Evolutionary conservation across 2,888 invertebrate genomes (phyloP).

Genomic region (Perizoma affinitatum): DNA sequence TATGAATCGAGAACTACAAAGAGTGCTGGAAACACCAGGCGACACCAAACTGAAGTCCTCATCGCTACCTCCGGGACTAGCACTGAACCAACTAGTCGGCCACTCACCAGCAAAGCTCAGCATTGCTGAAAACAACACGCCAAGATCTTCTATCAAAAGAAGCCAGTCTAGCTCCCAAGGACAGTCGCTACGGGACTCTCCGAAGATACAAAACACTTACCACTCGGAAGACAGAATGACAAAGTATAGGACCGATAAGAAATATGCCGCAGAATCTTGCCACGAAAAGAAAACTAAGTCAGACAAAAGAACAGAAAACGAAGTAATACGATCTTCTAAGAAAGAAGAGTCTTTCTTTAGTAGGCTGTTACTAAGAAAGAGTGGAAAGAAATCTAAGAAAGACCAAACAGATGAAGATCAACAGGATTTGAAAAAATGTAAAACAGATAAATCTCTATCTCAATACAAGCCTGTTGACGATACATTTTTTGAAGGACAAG

Average conservation of each 20-base stretch:
- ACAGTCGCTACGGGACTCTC: conserved; percentile 67
- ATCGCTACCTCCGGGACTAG: conserved; percentile 86
- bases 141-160: conserved; percentile 76
- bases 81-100: conserved; percentile 77
- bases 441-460: conserved; percentile 64
- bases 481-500: conserved; percentile 61
- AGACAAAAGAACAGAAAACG: conserved; percentile 76
- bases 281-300: conserved; percentile 79
- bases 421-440: conserved; percentile 69
- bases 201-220: conserved; percentile 61
- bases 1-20: conserved; percentile 68
- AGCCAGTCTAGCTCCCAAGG: conserved; percentile 81
- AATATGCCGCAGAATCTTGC: conserved; percentile 76
- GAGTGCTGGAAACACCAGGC: conserved; percentile 69
- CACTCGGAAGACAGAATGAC: conserved; percentile 67
- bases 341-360: conserved; percentile 86
- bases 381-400: conserved; percentile 88
- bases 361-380: conserved; percentile 87
- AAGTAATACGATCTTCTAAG: conserved; percentile 78
- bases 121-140: conserved; percentile 72
- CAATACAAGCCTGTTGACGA: conserved; percentile 71
- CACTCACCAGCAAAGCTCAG: conserved; percentile 81
- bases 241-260: conserved; percentile 68
- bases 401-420: conserved; percentile 73
- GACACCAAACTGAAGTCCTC: conserved; percentile 86